Evolutionary conservation across 37 sponge, comb jelly and placozoan species (phyloP).

Genomic region (Cliona cf. orientalis): DNA sequence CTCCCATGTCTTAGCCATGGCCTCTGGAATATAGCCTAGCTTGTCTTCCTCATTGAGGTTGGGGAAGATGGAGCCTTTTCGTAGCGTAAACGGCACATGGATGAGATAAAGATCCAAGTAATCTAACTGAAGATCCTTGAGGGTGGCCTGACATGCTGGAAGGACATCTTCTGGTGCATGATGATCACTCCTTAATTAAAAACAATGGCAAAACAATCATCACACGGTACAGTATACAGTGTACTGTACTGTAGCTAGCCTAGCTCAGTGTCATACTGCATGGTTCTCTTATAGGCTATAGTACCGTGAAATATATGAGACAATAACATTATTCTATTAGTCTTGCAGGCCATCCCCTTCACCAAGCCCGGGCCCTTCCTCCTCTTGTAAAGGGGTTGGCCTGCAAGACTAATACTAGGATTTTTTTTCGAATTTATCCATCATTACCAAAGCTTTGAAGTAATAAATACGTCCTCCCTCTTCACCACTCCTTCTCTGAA

Average conservation of each 20-base stretch:
- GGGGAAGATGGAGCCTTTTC: constrained; percentile 7
- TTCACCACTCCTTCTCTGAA: constrained; percentile 72
- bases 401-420: too few species aligned
- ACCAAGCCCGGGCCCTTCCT: too few species aligned
- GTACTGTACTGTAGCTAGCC: too few species aligned
- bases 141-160: constrained; percentile 43
- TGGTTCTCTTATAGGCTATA: too few species aligned
- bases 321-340: too few species aligned
- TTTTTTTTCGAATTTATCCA: not conserved
- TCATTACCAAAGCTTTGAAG: constrained; percentile 72
- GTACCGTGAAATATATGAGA: too few species aligned
- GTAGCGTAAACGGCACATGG: constrained; percentile 40
- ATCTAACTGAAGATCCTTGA: constrained; percentile 77
- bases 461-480: constrained; percentile 79
- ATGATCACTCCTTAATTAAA: constrained; percentile 67
- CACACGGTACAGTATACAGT: too few species aligned
- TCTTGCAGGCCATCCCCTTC: too few species aligned
- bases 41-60: constrained; percentile 33
- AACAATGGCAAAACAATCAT: too few species aligned
- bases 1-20: constrained; percentile 44
- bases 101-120: constrained; percentile 81
- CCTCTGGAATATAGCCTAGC: constrained; percentile 37
- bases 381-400: too few species aligned
- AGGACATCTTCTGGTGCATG: constrained; percentile 64
- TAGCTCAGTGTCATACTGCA: too few species aligned